phyloP scores from a whole-genome alignment of 2,113 vertebrate genomes.

The Crotophaga sulcirostris region DNA sequence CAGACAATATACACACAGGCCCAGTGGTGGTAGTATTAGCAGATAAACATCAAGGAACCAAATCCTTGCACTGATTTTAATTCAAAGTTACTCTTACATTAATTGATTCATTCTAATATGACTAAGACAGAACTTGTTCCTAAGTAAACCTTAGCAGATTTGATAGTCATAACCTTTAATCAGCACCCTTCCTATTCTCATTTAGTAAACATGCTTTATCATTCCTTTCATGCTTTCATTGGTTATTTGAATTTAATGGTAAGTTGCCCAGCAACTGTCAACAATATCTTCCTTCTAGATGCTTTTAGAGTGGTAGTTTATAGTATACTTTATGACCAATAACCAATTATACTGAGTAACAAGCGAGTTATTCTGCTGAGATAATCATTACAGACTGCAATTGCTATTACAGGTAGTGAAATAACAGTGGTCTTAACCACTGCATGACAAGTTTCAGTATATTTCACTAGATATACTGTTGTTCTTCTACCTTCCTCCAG shows the following conservation, averaged over 20 bases:
- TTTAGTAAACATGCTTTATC: background rate
- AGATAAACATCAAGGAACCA: background rate
- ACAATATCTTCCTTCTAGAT: background rate
- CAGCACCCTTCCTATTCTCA: background rate
- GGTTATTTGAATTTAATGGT: background rate
- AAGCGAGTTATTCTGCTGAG: background rate
- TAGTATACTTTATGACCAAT: background rate
- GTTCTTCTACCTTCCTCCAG: background rate
- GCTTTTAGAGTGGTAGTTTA: background rate
- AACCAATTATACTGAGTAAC: background rate
- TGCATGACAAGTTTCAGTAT: background rate
- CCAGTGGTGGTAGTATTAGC: background rate
- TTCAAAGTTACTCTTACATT: background rate
- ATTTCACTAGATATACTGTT: background rate
- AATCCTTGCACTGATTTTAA: background rate
- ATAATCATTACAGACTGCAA: background rate
- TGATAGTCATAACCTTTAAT: background rate
- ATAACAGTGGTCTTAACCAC: background rate
- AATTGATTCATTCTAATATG: background rate
- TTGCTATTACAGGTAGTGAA: background rate
- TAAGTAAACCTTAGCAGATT: background rate
- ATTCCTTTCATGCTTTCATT: background rate
- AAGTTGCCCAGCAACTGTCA: background rate
- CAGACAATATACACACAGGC: background rate
- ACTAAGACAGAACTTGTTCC: background rate